These are phyloP conservation scores for Trilocha varians DNA, from an alignment of 2,888 invertebrate genomes.

Conservation along the genomic window DNA sequence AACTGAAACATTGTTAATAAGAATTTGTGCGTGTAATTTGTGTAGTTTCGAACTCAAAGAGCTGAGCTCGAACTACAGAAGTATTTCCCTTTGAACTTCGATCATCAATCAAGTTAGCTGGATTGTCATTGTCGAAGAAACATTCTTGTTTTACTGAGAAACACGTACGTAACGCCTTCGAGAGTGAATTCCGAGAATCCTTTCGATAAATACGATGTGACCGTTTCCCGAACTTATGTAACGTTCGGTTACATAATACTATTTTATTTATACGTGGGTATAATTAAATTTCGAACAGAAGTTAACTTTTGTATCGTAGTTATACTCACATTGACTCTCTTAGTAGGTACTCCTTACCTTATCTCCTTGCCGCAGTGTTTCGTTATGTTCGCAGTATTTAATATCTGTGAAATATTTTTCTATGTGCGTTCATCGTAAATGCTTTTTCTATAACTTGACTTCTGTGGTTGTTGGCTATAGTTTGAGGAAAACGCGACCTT, in stretches of 20 bases:
- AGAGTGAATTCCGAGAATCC: not conserved
- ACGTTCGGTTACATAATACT: no score
- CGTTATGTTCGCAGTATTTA: no score
- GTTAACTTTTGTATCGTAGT: no score
- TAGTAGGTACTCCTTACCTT: no score
- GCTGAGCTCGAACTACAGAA: not conserved
- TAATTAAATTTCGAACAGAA: no score
- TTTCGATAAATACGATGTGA: not conserved
- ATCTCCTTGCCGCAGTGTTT: no score
- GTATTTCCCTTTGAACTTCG: constrained; percentile 10
- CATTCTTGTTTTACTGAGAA: not conserved
- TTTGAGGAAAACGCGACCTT: constrained; percentile 4
- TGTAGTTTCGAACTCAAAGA: not conserved
- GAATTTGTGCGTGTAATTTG: not conserved
- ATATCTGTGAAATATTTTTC: no score
- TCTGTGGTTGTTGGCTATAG: constrained; percentile 2
- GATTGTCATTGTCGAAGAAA: not conserved
- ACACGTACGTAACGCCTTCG: not conserved
- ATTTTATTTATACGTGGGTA: no score
- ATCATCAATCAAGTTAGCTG: constrained; percentile 11
- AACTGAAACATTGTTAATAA: no score
- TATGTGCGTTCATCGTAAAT: no score
- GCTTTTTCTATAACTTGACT: no score
- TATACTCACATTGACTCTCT: no score
- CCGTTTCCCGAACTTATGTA: not conserved